Percentiles rank a stretch among this genome's conserved stretches.
Evolutionary conservation across 2,113 vertebrate genomes (phyloP).

Genomic region (Alces alces): DNA sequence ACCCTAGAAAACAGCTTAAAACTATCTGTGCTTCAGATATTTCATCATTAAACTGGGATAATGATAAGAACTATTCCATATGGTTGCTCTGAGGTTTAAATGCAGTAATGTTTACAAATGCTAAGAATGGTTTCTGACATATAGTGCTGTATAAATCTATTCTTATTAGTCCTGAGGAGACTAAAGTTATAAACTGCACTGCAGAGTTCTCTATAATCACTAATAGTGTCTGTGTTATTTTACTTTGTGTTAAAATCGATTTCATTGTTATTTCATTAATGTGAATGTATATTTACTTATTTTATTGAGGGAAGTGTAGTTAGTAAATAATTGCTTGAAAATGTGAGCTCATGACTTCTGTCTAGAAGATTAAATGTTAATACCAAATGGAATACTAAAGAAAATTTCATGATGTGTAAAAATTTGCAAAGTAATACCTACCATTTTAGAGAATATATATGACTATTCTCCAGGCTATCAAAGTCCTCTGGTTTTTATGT

Average conservation of each 20-base stretch:
- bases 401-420: background rate
- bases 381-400: background rate
- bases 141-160: background rate
- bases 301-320: background rate
- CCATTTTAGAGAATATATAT: slow-evolving; percentile 1
- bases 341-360: background rate
- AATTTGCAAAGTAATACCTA: background rate
- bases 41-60: background rate
- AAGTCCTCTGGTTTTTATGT: slow-evolving; percentile 29
- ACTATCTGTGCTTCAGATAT: background rate
- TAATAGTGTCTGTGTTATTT: background rate
- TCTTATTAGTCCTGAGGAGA: background rate
- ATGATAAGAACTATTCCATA: background rate
- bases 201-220: background rate
- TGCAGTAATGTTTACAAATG: background rate
- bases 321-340: slow-evolving; percentile 28
- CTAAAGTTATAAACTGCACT: background rate
- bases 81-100: background rate
- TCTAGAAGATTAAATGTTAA: slow-evolving; percentile 15
- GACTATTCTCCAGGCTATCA: background rate
- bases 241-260: background rate
- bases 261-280: background rate
- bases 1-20: background rate
- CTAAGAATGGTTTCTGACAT: background rate
- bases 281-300: background rate